A percentile compares a stretch with the other conserved stretches of the same genome.
These are phyloP conservation scores for Eumerus sabulonum DNA, from an alignment of 2,888 invertebrate species.

Conservation along the genomic window DNA sequence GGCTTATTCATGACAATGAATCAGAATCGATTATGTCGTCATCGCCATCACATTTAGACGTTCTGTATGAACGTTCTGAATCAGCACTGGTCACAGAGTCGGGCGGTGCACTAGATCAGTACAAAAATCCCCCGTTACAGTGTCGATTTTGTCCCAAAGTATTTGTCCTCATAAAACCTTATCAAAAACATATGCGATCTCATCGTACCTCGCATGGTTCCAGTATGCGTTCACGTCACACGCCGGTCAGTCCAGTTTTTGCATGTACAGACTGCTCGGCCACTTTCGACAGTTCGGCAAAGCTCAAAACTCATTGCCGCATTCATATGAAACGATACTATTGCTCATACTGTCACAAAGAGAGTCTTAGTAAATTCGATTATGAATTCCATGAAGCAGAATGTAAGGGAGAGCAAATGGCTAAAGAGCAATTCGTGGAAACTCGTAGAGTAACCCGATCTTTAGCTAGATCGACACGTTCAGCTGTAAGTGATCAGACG, in stretches of 20 bases:
- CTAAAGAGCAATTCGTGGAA: constrained; percentile 10
- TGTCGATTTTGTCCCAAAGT: constrained; percentile 51
- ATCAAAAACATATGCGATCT: constrained; percentile 37
- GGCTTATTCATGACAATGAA: no score
- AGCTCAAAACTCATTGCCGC: constrained; percentile 35
- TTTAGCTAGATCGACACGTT: constrained; percentile 7
- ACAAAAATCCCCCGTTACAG: constrained; percentile 31
- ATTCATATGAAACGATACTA: constrained; percentile 46
- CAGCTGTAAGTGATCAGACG: not conserved
- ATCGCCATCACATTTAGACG: constrained; percentile 23
- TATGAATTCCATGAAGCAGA: constrained; percentile 58
- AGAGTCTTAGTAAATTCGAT: constrained; percentile 23
- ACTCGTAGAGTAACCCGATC: constrained; percentile 43
- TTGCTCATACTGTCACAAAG: constrained; percentile 37
- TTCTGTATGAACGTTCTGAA: constrained; percentile 63
- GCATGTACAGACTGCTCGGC: constrained; percentile 45
- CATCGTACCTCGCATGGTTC: constrained; percentile 27
- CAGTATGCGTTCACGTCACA: constrained; percentile 14
- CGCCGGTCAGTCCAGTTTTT: not conserved
- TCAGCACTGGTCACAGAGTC: constrained; percentile 67
- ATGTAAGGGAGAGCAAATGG: constrained; percentile 49
- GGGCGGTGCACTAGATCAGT: constrained; percentile 53
- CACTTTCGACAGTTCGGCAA: constrained; percentile 44
- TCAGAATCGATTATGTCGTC: constrained; percentile 8
- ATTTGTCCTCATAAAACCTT: constrained; percentile 34